phyloP scores from a whole-genome alignment of 2,888 invertebrate species.

The Epinotia ramella region DNA sequence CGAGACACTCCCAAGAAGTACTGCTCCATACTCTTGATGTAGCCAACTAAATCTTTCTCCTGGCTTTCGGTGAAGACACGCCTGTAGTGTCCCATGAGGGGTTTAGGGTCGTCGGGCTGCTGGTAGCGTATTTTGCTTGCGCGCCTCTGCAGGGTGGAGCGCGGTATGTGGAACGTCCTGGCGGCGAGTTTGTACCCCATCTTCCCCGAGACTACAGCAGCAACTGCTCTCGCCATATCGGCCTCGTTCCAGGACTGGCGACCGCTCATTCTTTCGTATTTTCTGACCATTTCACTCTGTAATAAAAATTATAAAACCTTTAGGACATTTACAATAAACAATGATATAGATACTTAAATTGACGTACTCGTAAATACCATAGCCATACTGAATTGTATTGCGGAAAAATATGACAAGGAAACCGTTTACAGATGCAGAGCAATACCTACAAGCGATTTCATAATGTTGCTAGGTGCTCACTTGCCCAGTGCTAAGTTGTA shows the following conservation, averaged over 20 bases:
- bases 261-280: slow-evolving; percentile 83
- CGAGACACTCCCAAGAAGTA: slow-evolving; percentile 81
- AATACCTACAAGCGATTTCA: slow-evolving; percentile 28
- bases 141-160: slow-evolving; percentile 79
- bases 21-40: slow-evolving; percentile 82
- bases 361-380: slow-evolving; percentile 15
- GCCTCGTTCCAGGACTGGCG: slow-evolving; percentile 82
- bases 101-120: slow-evolving; percentile 76
- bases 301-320: slow-evolving; percentile 52
- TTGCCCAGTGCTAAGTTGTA: slow-evolving; percentile 39
- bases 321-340: slow-evolving; percentile 9
- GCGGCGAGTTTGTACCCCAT: slow-evolving; percentile 83
- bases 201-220: slow-evolving; percentile 80
- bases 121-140: slow-evolving; percentile 81
- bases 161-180: slow-evolving; percentile 79
- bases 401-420: slow-evolving; percentile 34
- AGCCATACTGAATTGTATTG: slow-evolving; percentile 14
- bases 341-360: neutral
- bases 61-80: slow-evolving; percentile 81
- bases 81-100: slow-evolving; percentile 80
- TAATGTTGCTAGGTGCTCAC: slow-evolving; percentile 21
- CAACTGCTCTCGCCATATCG: slow-evolving; percentile 82
- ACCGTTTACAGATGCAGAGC: slow-evolving; percentile 15
- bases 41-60: slow-evolving; percentile 79
- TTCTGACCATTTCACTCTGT: slow-evolving; percentile 80